Evolutionary conservation across 2,113 vertebrate genomes (phyloP), one percentile per base, ranked within the genome.

Genomic region (Equus przewalskii): DNA sequence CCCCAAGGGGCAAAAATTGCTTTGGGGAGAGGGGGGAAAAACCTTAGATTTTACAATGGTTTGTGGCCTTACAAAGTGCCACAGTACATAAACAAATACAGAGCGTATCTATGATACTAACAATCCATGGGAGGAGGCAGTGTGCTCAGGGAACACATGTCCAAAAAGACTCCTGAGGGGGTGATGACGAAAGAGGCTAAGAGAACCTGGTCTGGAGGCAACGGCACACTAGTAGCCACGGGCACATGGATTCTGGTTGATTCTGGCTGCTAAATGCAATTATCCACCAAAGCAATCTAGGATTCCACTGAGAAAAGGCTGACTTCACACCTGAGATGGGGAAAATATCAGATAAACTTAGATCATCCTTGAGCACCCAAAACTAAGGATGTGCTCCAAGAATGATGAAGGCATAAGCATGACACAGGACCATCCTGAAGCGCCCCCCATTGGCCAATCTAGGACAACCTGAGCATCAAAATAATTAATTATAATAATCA

Each of bases 81-180:
- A 13, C 44, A 51, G 72, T 26, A 36, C 1, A 3, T 36, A 7
- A 26, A 11, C 51, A 13, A 28, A 16, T 1, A 49, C 0, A 33
- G 11, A 33, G 28, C 1, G 0, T 3, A 33, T 9, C 41, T n/a
- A 8, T 26, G 41, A 21, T 16, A 26, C 22, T 46, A 64, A 16
- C 8, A 19, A 10, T 41, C 24, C 24, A 16, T 0, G 7, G 5
- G 4, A 16, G 16, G 6, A 60, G 72, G 87, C 18, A 3, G 14
- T 73, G 30, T 15, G n/a, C n/a, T 67, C 1, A 14, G n/a, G 46
- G 5, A 22, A 15, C 1, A 54, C 13, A 7, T 7, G 46, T 44
- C 11, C 44, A 26, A 19, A 18, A 33, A 14, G 18, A 16, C 11
- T 14, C 33, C 60, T 13, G 2, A 7, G 12, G 33, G 22, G 62